Base-by-base conservation (phyloP, 2,113 vertebrate species). In the Stictonetta naevosa region DNA sequence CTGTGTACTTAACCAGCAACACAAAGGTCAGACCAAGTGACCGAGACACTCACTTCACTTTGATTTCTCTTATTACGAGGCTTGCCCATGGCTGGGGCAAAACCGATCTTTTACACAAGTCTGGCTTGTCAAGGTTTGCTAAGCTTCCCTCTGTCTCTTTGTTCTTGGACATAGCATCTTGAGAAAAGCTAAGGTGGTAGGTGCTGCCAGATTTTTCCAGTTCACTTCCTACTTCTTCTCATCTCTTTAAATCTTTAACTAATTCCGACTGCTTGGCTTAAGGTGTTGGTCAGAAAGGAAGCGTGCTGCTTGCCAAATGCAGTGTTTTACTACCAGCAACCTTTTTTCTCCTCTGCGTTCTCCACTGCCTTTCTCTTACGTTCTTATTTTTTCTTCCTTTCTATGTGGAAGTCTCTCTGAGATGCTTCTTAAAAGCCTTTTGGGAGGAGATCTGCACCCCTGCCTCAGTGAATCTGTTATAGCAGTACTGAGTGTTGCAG, bases 1-100 rank as follows among this genome's bases (percentile, higher is more conserved):
- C 2, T 11, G 15, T 81, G 76, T 88, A 12, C 58, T 80, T 50
- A 56, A 38, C 33, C 60, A 67, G 83, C 64, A 85, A 8, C 40
- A 25, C 73, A 48, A 25, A 91, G 94, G 86, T 92, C 89, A 50
- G 62, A 19, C 50, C 38, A 19, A 16, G 62, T n/a, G 89, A 13
- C 77, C 62, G 31, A 25, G 89, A 18, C n/a, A 34, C 60, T 40
- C 46, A 0, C 34, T 83, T 33, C 33, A 0, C 63, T 74, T 33
- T 59, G 31, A 8, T 56, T 84, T 46, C 62, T 82, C 11, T 19
- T 55, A 0, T 1, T 28, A 4, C n/a, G 48, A n/a, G 48, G 33
- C 29, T 66, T 40, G 7, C 56, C 52, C 56, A 23, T 48, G 66
- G 80, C 80, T 42, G 72, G 6, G 46, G 19, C 34, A 46, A 6